Evolutionary conservation across 2,888 invertebrate genomes (phyloP).

Genomic region (Pedicia rivosa): DNA sequence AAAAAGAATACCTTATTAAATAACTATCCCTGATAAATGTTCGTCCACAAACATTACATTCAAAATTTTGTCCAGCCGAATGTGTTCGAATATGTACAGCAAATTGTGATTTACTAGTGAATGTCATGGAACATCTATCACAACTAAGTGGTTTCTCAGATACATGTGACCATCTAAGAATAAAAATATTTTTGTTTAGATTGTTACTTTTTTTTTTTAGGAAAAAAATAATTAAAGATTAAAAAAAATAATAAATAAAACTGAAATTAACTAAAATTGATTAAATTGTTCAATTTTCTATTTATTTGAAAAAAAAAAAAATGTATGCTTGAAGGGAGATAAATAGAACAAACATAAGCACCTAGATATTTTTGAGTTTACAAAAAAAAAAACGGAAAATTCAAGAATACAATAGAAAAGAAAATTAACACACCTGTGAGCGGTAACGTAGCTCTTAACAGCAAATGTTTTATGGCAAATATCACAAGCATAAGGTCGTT

Average conservation of each 20-base stretch:
- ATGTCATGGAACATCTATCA: slow-evolving; percentile 54
- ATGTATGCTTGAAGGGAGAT: too few relatives aligned
- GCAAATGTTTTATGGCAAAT: slow-evolving; percentile 66
- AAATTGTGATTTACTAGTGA: slow-evolving; percentile 59
- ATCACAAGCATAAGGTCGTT: slow-evolving; percentile 62
- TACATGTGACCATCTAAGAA: slow-evolving; percentile 54
- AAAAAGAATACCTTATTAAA: slow-evolving; percentile 39
- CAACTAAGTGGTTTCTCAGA: slow-evolving; percentile 58
- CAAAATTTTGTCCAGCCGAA: slow-evolving; percentile 49
- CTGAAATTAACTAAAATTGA: too few relatives aligned
- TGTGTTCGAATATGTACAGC: slow-evolving; percentile 61
- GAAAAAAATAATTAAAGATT: not conserved
- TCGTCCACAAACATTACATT: slow-evolving; percentile 57
- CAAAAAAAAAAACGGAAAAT: not conserved
- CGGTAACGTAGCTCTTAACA: slow-evolving; percentile 65
- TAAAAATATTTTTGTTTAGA: too few relatives aligned
- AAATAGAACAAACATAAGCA: too few relatives aligned
- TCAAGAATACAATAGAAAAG: not conserved
- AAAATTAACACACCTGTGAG: slow-evolving; percentile 39
- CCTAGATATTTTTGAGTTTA: too few relatives aligned
- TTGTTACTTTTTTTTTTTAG: too few relatives aligned
- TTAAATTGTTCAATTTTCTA: too few relatives aligned
- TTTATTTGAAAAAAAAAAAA: too few relatives aligned
- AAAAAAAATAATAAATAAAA: not conserved
- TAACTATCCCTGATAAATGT: slow-evolving; percentile 63